These are phyloP conservation scores for Corythornis cristatus DNA, from an alignment of 2,113 vertebrate genomes.

Conservation along the genomic window DNA sequence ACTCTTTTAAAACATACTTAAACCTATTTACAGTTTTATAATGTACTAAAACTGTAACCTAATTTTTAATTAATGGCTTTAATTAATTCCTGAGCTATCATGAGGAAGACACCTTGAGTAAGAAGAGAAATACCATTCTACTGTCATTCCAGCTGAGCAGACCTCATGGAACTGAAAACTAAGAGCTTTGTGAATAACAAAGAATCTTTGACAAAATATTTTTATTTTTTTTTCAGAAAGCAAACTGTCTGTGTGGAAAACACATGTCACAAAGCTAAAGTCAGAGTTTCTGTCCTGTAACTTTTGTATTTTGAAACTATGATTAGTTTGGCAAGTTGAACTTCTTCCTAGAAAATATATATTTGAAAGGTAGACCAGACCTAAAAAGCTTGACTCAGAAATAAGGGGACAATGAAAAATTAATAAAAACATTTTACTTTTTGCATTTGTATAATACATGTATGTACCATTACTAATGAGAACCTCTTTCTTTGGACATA, in stretches of 20 bases:
- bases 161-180: background rate
- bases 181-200: background rate
- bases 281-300: background rate
- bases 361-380: background rate
- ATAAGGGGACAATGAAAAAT: background rate
- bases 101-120: background rate
- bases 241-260: background rate
- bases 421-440: background rate
- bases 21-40: constrained; percentile 15
- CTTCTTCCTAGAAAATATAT: background rate
- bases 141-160: background rate
- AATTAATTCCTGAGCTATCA: constrained; percentile 8
- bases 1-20: background rate
- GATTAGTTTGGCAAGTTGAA: background rate
- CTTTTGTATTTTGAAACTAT: background rate
- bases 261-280: background rate
- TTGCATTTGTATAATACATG: background rate
- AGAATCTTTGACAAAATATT: background rate
- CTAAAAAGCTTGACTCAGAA: background rate
- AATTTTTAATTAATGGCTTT: constrained; percentile 1
- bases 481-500: background rate
- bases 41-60: background rate
- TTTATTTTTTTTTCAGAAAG: background rate
- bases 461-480: background rate
- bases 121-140: background rate